A percentile compares a stretch with the other conserved stretches of the same genome.
phyloP scores from a whole-genome alignment of 2,113 vertebrate genomes.

The Seriola aureovittata region DNA sequence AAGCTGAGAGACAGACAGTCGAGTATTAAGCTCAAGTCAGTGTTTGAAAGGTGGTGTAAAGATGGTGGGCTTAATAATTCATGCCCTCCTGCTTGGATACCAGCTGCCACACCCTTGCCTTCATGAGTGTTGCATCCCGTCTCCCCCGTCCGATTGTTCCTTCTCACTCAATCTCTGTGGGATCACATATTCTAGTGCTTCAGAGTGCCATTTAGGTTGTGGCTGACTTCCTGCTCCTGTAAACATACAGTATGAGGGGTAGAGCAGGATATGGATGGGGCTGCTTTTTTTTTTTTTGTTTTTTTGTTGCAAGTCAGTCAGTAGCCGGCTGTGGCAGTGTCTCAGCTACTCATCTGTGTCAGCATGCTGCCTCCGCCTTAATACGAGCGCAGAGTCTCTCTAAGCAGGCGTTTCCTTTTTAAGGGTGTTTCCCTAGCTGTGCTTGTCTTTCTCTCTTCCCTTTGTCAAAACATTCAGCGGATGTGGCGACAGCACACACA shows the following conservation, averaged over 20 bases:
- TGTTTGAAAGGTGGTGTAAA: slow-evolving; percentile 47
- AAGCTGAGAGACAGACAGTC: slow-evolving; percentile 24
- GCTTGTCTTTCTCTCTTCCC: slow-evolving; percentile 60
- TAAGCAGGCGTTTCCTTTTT: slow-evolving; percentile 72
- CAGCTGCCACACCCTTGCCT: slow-evolving; percentile 58
- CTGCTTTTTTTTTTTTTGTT: neutral
- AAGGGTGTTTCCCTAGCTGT: slow-evolving; percentile 71
- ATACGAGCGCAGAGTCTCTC: slow-evolving; percentile 22
- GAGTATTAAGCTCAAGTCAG: slow-evolving; percentile 55
- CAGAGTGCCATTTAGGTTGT: slow-evolving; percentile 28
- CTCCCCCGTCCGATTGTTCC: slow-evolving; percentile 34
- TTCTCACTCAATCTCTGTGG: slow-evolving; percentile 3
- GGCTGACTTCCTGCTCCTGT: slow-evolving; percentile 22
- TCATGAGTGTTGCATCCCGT: slow-evolving; percentile 30
- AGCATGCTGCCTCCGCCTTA: slow-evolving; percentile 41
- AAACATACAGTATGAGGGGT: slow-evolving; percentile 1
- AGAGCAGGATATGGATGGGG: slow-evolving; percentile 5
- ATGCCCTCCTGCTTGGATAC: slow-evolving; percentile 59
- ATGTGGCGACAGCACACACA: slow-evolving; percentile 73
- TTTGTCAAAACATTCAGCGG: slow-evolving; percentile 77
- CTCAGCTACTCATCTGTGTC: slow-evolving; percentile 42
- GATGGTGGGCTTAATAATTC: slow-evolving; percentile 75
- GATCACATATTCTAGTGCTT: slow-evolving; percentile 5
- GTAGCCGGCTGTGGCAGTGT: neutral
- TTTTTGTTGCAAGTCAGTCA: slow-evolving; percentile 4